A percentile compares a stretch with the other conserved stretches of the same genome.
phyloP scores from a whole-genome alignment of 2,888 invertebrate genomes.

The Caenorhabditis becei region DNA sequence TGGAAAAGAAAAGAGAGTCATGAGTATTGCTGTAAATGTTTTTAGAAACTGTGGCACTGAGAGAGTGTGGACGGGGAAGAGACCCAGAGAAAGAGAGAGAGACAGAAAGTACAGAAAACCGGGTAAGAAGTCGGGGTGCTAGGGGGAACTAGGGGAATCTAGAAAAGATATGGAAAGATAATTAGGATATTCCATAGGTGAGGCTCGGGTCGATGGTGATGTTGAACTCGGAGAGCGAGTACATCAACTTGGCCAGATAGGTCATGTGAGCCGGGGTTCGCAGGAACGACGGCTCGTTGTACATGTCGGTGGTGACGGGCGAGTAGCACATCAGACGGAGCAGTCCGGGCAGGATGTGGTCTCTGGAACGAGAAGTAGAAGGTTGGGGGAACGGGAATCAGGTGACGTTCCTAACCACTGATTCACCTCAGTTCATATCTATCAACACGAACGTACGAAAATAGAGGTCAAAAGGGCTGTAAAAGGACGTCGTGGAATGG shows the following conservation, averaged over 20 bases:
- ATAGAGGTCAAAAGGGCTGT: slow-evolving; percentile 48
- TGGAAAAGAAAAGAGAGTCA: slow-evolving; percentile 23
- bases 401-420: slow-evolving; percentile 21
- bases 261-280: slow-evolving; percentile 83
- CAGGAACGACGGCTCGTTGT: slow-evolving; percentile 95
- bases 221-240: slow-evolving; percentile 79
- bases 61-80: slow-evolving; percentile 28
- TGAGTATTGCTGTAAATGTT: slow-evolving; percentile 34
- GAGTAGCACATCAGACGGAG: slow-evolving; percentile 92
- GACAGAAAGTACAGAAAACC: slow-evolving; percentile 54
- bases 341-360: slow-evolving; percentile 89
- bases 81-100: slow-evolving; percentile 29
- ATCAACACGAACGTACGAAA: not conserved
- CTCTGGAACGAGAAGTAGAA: slow-evolving; percentile 73
- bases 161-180: slow-evolving; percentile 31
- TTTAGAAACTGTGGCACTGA: slow-evolving; percentile 41
- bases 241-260: slow-evolving; percentile 77
- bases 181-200: slow-evolving; percentile 78
- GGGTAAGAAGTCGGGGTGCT: slow-evolving; percentile 29
- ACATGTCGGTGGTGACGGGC: slow-evolving; percentile 93
- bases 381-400: slow-evolving; percentile 10
- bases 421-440: slow-evolving; percentile 24
- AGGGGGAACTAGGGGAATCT: slow-evolving; percentile 12
- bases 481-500: slow-evolving; percentile 17
- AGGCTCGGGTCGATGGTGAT: slow-evolving; percentile 80